A percentile compares a stretch with the other conserved stretches of the same genome.
phyloP scores from a whole-genome alignment of 2,888 invertebrate species.

The Rhingia rostrata region DNA sequence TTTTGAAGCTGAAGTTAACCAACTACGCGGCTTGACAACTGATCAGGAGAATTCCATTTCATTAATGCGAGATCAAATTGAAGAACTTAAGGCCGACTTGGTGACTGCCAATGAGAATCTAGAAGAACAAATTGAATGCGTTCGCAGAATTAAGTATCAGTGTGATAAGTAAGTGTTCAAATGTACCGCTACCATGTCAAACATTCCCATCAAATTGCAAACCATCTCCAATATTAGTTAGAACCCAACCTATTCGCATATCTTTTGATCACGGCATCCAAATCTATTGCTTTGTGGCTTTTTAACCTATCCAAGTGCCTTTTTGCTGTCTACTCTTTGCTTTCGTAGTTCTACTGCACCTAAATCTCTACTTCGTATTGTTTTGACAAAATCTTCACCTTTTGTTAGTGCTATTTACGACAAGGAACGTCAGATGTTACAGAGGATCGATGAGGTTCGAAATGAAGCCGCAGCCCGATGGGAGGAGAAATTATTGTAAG shows the following conservation, averaged over 20 bases:
- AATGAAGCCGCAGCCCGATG: slow-evolving; percentile 85
- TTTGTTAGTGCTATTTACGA: slow-evolving; percentile 81
- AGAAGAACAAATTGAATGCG: slow-evolving; percentile 83
- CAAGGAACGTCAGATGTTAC: slow-evolving; percentile 83
- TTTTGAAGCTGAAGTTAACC: slow-evolving; percentile 85
- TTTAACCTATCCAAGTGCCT: slow-evolving; percentile 57
- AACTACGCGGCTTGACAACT: slow-evolving; percentile 84
- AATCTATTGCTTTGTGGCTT: slow-evolving; percentile 22
- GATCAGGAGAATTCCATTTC: slow-evolving; percentile 85
- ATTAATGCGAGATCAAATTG: slow-evolving; percentile 84
- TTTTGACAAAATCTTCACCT: slow-evolving; percentile 70
- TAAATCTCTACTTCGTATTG: slow-evolving; percentile 61
- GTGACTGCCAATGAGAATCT: slow-evolving; percentile 84
- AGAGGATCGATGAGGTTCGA: slow-evolving; percentile 84
- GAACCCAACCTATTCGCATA: background rate
- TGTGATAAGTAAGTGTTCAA: slow-evolving; percentile 80
- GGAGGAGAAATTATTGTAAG: slow-evolving; percentile 85
- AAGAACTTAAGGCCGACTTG: slow-evolving; percentile 84
- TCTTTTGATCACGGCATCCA: slow-evolving; percentile 26
- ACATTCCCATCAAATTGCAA: background rate
- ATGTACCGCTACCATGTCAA: background rate
- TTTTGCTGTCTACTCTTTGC: slow-evolving; percentile 65
- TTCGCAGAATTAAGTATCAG: slow-evolving; percentile 82
- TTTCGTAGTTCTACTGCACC: slow-evolving; percentile 62
- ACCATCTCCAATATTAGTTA: background rate